These are phyloP conservation scores for Sebastes vulpes DNA, from an alignment of 2,797 vertebrate species.

Conservation along the genomic window DNA sequence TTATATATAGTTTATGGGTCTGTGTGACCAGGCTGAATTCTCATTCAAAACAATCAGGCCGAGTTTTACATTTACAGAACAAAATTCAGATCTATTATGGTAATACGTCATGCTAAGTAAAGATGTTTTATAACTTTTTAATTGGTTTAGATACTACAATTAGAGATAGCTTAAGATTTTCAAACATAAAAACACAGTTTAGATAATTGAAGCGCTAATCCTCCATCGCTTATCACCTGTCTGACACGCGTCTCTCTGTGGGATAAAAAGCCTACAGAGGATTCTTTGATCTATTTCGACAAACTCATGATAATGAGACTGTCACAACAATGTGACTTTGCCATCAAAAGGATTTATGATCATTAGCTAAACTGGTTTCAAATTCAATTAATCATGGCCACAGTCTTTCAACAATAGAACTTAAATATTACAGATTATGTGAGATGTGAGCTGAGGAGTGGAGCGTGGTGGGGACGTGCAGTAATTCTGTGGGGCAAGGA, in stretches of 20 bases:
- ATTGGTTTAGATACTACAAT: constrained; percentile 6
- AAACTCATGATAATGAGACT: constrained; percentile 8
- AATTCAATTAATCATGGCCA: background rate
- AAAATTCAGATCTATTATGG: background rate
- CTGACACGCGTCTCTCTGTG: background rate
- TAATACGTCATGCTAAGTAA: background rate
- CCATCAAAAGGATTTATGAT: constrained; percentile 1
- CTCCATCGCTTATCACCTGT: constrained; percentile 20
- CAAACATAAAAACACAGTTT: constrained; percentile 17
- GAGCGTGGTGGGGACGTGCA: constrained; percentile 1
- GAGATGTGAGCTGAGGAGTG: background rate
- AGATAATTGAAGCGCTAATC: background rate
- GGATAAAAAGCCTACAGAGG: constrained; percentile 26
- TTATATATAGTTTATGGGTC: background rate
- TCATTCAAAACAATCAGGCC: background rate
- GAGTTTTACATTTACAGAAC: background rate
- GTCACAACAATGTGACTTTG: background rate
- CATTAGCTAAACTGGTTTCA: constrained; percentile 10
- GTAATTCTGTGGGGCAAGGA: background rate
- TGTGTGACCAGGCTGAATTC: background rate
- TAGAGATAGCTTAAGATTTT: constrained; percentile 14
- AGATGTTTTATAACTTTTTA: background rate
- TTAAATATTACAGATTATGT: constrained; percentile 25
- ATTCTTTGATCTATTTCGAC: constrained; percentile 25
- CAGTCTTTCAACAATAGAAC: background rate